A percentile compares a stretch with the other conserved stretches of the same genome.
phyloP scores from a whole-genome alignment of 2,797 vertebrate species.

The Syngnathus rostellatus region DNA sequence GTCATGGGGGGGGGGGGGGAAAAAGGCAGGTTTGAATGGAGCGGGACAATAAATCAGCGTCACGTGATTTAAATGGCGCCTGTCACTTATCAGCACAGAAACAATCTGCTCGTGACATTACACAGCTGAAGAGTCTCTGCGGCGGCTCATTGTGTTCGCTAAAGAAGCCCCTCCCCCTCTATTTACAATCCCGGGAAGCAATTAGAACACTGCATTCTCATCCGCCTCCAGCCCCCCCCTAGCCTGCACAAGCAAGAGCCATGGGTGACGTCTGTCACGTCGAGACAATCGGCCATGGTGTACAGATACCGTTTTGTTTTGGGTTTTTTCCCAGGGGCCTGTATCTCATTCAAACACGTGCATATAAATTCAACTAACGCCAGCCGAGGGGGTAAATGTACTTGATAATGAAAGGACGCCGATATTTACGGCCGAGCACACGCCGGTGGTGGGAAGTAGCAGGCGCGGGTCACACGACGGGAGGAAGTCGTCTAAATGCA shows the following conservation, averaged over 20 bases:
- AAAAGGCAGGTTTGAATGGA: background rate
- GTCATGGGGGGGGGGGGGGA: no score
- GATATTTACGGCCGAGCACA: slow-evolving; percentile 17
- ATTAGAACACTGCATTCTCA: slow-evolving; percentile 49
- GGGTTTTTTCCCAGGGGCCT: slow-evolving; percentile 44
- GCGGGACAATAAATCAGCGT: no score
- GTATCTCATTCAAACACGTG: slow-evolving; percentile 29
- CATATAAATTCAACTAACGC: slow-evolving; percentile 16
- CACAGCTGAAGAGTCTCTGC: slow-evolving; percentile 40
- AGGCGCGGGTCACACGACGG: slow-evolving; percentile 31
- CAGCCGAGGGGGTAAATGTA: slow-evolving; percentile 1
- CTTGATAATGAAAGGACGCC: background rate
- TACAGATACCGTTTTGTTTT: slow-evolving; percentile 42
- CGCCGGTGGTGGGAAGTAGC: slow-evolving; percentile 2
- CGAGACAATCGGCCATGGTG: slow-evolving; percentile 40
- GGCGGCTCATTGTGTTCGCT: slow-evolving; percentile 55
- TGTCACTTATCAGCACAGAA: slow-evolving; percentile 56
- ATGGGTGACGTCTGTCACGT: slow-evolving; percentile 36
- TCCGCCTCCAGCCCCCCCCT: slow-evolving; percentile 24
- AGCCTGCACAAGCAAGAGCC: slow-evolving; percentile 37
- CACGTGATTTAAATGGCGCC: slow-evolving; percentile 6
- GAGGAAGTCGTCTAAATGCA: slow-evolving; percentile 25
- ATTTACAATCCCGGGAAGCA: slow-evolving; percentile 50
- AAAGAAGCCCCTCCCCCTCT: slow-evolving; percentile 49
- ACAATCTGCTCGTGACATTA: slow-evolving; percentile 48